phyloP scores from a whole-genome alignment of 2,113 vertebrate species.

The Ptilorrhoa leucosticta region DNA sequence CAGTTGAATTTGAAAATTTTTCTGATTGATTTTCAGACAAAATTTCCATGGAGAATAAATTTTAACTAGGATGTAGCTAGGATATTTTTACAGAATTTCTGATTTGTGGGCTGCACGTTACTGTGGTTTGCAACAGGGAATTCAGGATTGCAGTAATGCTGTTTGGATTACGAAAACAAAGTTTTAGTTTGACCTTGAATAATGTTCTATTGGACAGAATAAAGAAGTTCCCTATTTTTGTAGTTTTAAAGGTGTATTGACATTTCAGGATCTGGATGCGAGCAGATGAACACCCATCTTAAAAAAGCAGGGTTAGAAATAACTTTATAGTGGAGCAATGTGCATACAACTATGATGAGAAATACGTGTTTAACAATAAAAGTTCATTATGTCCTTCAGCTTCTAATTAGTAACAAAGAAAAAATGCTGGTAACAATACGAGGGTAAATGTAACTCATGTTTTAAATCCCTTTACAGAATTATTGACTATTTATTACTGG shows the following conservation, averaged over 20 bases:
- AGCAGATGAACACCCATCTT: background rate
- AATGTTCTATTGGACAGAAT: background rate
- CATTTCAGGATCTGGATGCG: background rate
- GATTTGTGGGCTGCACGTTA: background rate
- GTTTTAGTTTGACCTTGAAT: background rate
- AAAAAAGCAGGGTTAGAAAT: background rate
- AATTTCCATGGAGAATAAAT: constrained; percentile 17
- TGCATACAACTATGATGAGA: background rate
- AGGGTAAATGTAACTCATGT: background rate
- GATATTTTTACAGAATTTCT: constrained; percentile 29
- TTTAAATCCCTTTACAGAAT: constrained; percentile 53
- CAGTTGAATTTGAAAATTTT: background rate
- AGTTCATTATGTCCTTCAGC: background rate
- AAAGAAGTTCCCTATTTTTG: background rate
- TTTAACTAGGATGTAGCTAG: background rate
- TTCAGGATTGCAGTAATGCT: background rate
- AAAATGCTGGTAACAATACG: background rate
- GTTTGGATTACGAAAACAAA: background rate
- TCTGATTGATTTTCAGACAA: background rate
- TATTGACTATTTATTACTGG: constrained; percentile 55
- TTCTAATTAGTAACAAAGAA: background rate
- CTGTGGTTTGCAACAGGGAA: background rate
- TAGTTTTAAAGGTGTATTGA: background rate
- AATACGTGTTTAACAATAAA: background rate
- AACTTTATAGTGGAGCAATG: background rate